Evolutionary conservation across 2,797 vertebrate genomes (phyloP).

Genomic region (Spheniscus humboldti): DNA sequence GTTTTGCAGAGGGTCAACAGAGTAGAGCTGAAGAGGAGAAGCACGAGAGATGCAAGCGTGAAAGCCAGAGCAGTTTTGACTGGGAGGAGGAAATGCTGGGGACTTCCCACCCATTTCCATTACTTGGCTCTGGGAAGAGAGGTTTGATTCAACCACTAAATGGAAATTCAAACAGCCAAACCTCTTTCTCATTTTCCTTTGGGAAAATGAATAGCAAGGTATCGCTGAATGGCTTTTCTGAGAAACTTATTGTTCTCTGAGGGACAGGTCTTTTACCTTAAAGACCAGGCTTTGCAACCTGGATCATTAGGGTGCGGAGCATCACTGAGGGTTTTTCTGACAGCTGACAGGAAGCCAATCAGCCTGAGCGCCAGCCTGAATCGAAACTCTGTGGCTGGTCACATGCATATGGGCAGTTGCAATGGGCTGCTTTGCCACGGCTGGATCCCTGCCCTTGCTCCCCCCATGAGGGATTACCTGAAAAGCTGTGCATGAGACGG

Average conservation of each 20-base stretch:
- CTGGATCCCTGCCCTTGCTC: background rate
- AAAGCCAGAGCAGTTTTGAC: background rate
- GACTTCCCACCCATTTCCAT: background rate
- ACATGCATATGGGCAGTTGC: accelerated
- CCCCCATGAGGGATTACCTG: background rate
- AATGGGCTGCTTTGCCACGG: background rate
- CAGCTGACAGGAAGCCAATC: background rate
- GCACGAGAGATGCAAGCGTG: background rate
- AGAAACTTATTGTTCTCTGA: background rate
- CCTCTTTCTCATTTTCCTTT: background rate
- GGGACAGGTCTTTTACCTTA: background rate
- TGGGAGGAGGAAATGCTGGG: background rate
- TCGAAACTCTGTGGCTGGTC: background rate
- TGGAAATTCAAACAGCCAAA: background rate
- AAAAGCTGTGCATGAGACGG: background rate
- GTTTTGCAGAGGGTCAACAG: background rate
- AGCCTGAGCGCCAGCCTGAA: background rate
- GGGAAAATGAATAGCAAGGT: background rate
- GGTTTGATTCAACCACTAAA: background rate
- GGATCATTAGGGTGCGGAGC: background rate
- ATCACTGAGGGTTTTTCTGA: background rate
- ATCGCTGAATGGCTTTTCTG: background rate
- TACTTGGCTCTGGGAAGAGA: background rate
- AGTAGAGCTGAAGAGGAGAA: background rate
- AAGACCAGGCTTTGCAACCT: background rate